Base-by-base conservation (phyloP, 2,113 vertebrate species). In the Neogobius melanostomus region DNA sequence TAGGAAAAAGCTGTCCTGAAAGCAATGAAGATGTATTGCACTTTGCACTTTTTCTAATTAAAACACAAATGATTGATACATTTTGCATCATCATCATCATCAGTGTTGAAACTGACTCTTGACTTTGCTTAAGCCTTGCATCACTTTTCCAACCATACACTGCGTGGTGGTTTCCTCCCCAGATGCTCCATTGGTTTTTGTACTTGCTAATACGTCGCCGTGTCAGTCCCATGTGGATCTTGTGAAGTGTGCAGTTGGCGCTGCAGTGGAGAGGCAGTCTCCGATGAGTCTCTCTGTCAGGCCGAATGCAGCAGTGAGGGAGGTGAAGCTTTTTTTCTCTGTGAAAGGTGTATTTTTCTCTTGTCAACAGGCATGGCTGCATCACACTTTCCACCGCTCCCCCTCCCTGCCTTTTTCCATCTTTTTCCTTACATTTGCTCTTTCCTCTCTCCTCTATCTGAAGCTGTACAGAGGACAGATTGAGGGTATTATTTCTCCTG, bases 321-420 rank as follows among this genome's bases (percentile, higher is more conserved):
- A 86, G 87, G 76, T 81, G 75, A 88, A 84, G 86, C 80, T 87
- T 88, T 87, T 85, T 85, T 86, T 88, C 76, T 74, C 68, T 46
- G 61, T 83, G 77, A 86, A 82, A 82, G 78, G 73, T 85, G 75
- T 85, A 77, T 88, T 86, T 84, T 87, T 85, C 76, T 88, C 75
- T 76, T 85, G 81, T 85, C 89, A 81, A 80, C 76, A 81, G 73
- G 64, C 72, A 71, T 75, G 82, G 82, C 77, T 82, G 82, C 76
- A 83, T 79, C 82, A 77, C 67, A 69, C 71, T 78, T 75, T 83
- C 79, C 84, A 80, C 77, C 77, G 80, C 77, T 71, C 59, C 61
- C 78, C 46, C 50, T 47, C 8, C 64, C 59, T 52, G 65, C 76
- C 69, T 69, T 68, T 80, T 71, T 80, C 76, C 62, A 80, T 83